Percentiles rank a stretch among this genome's conserved stretches.
These are phyloP conservation scores for Aramus guarauna DNA, from an alignment of 2,113 vertebrate genomes.

Conservation along the genomic window DNA sequence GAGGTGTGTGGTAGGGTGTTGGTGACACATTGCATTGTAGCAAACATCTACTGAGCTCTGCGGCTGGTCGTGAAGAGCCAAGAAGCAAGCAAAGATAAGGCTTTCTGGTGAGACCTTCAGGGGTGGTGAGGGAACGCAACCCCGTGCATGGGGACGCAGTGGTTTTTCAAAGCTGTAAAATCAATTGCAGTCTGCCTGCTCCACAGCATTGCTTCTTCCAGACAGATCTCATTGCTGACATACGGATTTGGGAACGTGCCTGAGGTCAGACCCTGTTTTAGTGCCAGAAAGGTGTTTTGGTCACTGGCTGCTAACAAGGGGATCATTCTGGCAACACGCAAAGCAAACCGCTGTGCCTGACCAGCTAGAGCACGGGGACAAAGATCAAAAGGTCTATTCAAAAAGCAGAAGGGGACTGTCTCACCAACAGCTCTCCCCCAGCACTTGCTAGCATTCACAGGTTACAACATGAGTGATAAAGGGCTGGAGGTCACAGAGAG, in stretches of 20 bases:
- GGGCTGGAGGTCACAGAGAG: background rate
- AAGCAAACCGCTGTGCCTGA: background rate
- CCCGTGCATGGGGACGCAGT: background rate
- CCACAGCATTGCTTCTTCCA: background rate
- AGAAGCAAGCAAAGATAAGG: background rate
- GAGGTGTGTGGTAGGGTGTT: background rate
- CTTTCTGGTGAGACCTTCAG: background rate
- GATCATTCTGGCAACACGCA: background rate
- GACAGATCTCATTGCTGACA: background rate
- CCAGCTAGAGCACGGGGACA: background rate
- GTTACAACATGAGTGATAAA: fast-evolving
- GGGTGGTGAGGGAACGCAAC: background rate
- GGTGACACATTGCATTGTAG: background rate
- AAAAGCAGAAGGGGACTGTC: background rate
- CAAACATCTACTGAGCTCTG: background rate
- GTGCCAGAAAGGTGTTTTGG: background rate
- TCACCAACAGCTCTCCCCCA: background rate
- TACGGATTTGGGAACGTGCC: background rate
- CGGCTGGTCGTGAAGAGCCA: background rate
- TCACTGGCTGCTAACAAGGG: background rate
- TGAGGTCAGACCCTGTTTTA: background rate
- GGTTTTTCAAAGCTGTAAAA: background rate
- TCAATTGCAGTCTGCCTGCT: background rate
- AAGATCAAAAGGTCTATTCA: background rate
- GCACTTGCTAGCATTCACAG: background rate